Conservation (phyloP, 1,140 invertebrate species). For the Ectropis grisescens region DNA sequence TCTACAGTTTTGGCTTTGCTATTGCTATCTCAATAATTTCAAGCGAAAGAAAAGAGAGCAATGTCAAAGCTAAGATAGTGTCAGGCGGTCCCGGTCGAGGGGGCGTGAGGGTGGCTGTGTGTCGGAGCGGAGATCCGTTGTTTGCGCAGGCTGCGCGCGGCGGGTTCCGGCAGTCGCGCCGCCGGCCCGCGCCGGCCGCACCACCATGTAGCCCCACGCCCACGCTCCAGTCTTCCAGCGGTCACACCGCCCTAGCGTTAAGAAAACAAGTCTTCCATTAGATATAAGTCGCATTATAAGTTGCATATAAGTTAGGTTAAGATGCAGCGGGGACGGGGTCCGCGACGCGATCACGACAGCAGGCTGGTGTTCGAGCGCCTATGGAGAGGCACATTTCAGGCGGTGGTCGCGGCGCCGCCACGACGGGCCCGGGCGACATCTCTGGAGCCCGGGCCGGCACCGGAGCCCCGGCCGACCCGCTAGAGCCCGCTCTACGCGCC, state of each 20-base stretch:
- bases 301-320: slow-evolving; percentile 52
- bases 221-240: slow-evolving; percentile 47
- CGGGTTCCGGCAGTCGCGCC: slow-evolving; percentile 45
- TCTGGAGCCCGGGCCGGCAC: slow-evolving; percentile 52
- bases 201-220: slow-evolving; percentile 40
- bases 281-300: too few relatives aligned
- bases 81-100: too few relatives aligned
- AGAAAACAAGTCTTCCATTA: slow-evolving; percentile 65
- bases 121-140: slow-evolving; percentile 37
- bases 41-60: too few relatives aligned
- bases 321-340: slow-evolving; percentile 55
- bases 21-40: too few relatives aligned
- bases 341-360: slow-evolving; percentile 65
- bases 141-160: slow-evolving; percentile 62
- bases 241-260: slow-evolving; percentile 32
- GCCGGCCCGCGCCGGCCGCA: slow-evolving; percentile 53
- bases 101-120: too few relatives aligned
- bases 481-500: slow-evolving; percentile 56
- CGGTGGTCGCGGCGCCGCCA: slow-evolving; percentile 52
- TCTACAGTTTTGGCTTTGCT: too few relatives aligned
- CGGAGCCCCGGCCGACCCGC: not conserved
- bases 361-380: slow-evolving; percentile 73
- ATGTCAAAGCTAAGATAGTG: too few relatives aligned
- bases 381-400: slow-evolving; percentile 74
- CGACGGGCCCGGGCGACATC: slow-evolving; percentile 51